Percentiles rank a stretch among this genome's conserved stretches.
Evolutionary conservation across 2,888 invertebrate genomes (phyloP).

Genomic region (Cosmia pyralina): DNA sequence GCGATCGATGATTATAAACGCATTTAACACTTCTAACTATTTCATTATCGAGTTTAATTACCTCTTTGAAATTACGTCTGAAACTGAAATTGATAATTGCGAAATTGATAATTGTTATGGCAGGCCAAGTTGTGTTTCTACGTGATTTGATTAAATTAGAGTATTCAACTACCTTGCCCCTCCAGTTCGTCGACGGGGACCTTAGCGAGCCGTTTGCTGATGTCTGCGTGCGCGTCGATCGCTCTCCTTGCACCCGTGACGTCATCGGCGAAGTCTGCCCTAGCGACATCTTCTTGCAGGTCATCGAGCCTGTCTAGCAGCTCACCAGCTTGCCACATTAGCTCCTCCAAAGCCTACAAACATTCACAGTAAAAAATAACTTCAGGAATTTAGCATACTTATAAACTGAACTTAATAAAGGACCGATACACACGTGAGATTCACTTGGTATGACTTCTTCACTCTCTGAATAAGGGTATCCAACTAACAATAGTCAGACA

Average conservation of each 20-base stretch:
- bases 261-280: conserved; percentile 98
- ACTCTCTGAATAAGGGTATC: conserved; percentile 60
- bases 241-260: conserved; percentile 97
- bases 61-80: conserved; percentile 34
- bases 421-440: conserved; percentile 4
- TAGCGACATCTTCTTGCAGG: conserved; percentile 97
- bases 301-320: conserved; percentile 97
- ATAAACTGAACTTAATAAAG: conserved; percentile 7
- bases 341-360: conserved; percentile 95
- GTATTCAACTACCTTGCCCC: conserved; percentile 92
- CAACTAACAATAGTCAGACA: conserved; percentile 60
- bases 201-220: conserved; percentile 98
- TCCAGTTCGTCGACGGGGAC: conserved; percentile 98
- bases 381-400: not conserved
- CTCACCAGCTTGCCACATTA: conserved; percentile 98
- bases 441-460: conserved; percentile 43
- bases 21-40: conserved; percentile 49
- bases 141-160: conserved; percentile 2
- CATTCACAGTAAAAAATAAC: not conserved
- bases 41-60: conserved; percentile 39
- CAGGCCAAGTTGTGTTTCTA: not conserved
- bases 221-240: conserved; percentile 97
- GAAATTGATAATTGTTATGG: conserved; percentile 14
- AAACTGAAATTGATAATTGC: conserved; percentile 73
- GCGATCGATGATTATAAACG: conserved; percentile 47